Evolutionary conservation across 2,888 invertebrate species (phyloP).

Genomic region (Limenitis camilla): DNA sequence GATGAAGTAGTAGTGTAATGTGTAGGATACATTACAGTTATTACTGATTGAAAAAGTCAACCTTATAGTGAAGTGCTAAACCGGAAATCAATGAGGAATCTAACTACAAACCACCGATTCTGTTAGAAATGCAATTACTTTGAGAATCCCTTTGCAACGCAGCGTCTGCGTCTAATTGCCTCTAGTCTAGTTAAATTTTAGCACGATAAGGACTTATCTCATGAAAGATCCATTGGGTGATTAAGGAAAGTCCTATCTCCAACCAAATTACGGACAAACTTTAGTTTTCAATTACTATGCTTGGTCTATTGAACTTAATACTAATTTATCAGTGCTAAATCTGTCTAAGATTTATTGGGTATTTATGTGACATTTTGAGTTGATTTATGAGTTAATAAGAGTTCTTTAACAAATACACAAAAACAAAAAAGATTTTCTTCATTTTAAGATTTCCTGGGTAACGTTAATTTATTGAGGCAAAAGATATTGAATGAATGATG

Average conservation of each 20-base stretch:
- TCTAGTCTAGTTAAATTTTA: slow-evolving; percentile 27
- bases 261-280: slow-evolving; percentile 31
- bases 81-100: neutral
- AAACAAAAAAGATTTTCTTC: too few relatives aligned
- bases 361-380: too few relatives aligned
- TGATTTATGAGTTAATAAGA: too few relatives aligned
- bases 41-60: too few relatives aligned
- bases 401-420: too few relatives aligned
- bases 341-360: neutral
- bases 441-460: too few relatives aligned
- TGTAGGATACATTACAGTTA: too few relatives aligned
- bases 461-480: too few relatives aligned
- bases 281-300: slow-evolving; percentile 31
- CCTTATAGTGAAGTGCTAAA: neutral
- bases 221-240: slow-evolving; percentile 32
- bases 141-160: slow-evolving; percentile 22
- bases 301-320: slow-evolving; percentile 25
- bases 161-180: slow-evolving; percentile 28
- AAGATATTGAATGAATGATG: too few relatives aligned
- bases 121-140: slow-evolving; percentile 21
- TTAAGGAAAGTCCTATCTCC: slow-evolving; percentile 30
- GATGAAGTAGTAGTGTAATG: too few relatives aligned
- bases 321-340: slow-evolving; percentile 15
- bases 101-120: slow-evolving; percentile 5
- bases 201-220: slow-evolving; percentile 30